Evolutionary conservation across 2,113 vertebrate genomes (phyloP), one percentile per base, ranked within the genome.

Genomic region (Rutilus rutilus): DNA sequence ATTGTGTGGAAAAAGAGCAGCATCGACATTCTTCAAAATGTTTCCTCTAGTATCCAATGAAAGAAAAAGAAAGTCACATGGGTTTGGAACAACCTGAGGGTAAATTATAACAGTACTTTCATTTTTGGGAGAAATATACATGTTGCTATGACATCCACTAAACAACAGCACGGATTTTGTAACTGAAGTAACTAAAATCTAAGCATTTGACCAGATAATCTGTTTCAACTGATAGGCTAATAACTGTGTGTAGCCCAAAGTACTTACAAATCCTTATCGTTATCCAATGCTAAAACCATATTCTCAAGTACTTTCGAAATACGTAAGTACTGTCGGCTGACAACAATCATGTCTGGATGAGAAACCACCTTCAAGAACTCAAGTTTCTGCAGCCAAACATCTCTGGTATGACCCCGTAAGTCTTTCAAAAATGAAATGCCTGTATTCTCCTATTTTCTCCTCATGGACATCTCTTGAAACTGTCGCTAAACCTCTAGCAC

Each of bases 401-500:
- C 76, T 62, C 85, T 86, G 62, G 86, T 80, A 74, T 52, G 65
- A 60, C 39, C 67, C 33, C 25, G 36, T 50, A 78, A 39, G 73
- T 57, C 19, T 57, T 21, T 21, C 19, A 57, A 21, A 23, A 86
- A 89, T 76, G 69, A 57, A 60, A 78, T n/a, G 33, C 23, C 19
- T 42, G 23, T 39, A 59, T 78, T 23, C 54, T 42, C 33, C 1
- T 47, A 27, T n/a, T 47, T 45, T 74, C 2, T 14, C 71, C 71
- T 47, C 12, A 9, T 27, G 23, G 42, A 15, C 42, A 17, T 6
- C 47, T 54, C 47, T 77, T 52, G n/a, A 65, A 45, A 27, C 45
- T 0, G 21, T n/a, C 0, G 10, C 10, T 36, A 86, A 90, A 90
- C 87, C 64, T 73, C 69, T 73, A 77, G 84, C 47, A 83, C 11